phyloP scores from a whole-genome alignment of 2,113 vertebrate genomes.

The Urocynchramus pylzowi region DNA sequence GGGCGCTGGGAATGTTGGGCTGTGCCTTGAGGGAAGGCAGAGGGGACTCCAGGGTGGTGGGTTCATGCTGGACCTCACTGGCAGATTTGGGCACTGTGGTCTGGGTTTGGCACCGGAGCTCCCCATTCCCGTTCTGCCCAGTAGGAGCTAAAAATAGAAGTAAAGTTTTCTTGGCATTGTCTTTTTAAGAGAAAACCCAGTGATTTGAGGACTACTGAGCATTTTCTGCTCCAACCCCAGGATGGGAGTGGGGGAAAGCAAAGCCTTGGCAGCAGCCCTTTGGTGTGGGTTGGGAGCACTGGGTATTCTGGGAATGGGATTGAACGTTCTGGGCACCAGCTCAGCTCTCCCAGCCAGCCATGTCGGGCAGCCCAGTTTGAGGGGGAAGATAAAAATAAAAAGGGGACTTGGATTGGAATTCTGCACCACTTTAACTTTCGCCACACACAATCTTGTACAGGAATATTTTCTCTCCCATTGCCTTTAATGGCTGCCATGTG shows the following conservation, averaged over 20 bases:
- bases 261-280: constrained; percentile 29
- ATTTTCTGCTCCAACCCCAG: constrained; percentile 29
- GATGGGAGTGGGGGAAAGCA: not conserved
- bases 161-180: constrained; percentile 45
- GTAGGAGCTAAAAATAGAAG: constrained; percentile 53
- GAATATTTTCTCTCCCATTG: constrained; percentile 43
- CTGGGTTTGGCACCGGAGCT: not conserved
- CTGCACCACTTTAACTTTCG: constrained; percentile 53
- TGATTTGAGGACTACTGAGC: constrained; percentile 31
- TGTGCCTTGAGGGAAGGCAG: not conserved
- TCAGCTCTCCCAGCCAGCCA: constrained; percentile 36
- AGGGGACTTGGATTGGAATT: constrained; percentile 48
- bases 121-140: constrained; percentile 25
- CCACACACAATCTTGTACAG: constrained; percentile 42
- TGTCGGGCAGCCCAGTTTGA: constrained; percentile 23
- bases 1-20: not conserved
- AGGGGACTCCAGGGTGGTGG: not conserved
- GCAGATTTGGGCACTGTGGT: not conserved
- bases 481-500: constrained; percentile 34
- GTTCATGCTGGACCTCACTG: not conserved
- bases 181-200: constrained; percentile 9
- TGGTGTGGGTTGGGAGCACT: constrained; percentile 33
- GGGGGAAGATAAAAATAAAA: constrained; percentile 66
- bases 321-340: constrained; percentile 5
- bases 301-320: constrained; percentile 37